Conservation (phyloP, 2,797 vertebrate species). For the Ceyx erithaca region DNA sequence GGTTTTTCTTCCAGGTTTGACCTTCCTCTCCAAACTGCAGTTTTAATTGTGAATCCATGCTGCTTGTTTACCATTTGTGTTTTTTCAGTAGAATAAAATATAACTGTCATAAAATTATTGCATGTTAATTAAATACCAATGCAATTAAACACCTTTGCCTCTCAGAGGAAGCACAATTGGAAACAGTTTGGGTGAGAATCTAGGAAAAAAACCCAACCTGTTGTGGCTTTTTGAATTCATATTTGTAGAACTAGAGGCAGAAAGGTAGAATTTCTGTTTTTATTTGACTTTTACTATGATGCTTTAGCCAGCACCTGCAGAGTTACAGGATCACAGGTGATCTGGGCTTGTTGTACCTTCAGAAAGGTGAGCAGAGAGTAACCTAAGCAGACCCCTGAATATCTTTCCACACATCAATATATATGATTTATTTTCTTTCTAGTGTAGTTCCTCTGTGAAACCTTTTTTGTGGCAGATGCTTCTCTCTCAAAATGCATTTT, state of each 20-base stretch:
- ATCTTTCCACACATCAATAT: not conserved
- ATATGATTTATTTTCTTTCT: not conserved
- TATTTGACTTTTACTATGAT: not conserved
- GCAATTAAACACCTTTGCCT: not conserved
- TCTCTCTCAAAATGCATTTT: not conserved
- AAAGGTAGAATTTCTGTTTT: not conserved
- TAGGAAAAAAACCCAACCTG: fast-evolving
- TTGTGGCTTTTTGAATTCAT: not conserved
- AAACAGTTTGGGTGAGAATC: not conserved
- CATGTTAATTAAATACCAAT: not conserved
- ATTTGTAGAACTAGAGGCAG: not conserved
- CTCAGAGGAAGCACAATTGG: not conserved
- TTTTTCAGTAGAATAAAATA: not conserved
- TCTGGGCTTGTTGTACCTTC: not conserved
- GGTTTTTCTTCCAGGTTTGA: not conserved
- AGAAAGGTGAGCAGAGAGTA: not conserved
- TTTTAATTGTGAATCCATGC: not conserved
- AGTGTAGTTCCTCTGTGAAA: not conserved
- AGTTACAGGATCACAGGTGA: not conserved
- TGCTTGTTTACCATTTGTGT: not conserved
- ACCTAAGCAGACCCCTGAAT: not conserved
- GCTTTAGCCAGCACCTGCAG: not conserved
- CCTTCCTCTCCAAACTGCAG: not conserved
- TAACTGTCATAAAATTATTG: not conserved
- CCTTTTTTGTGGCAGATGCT: not conserved